Evolutionary conservation across 30 jellyfish, hydroid and myxozoan genomes (phyloP).

Genomic region (Aurelia sp.): DNA sequence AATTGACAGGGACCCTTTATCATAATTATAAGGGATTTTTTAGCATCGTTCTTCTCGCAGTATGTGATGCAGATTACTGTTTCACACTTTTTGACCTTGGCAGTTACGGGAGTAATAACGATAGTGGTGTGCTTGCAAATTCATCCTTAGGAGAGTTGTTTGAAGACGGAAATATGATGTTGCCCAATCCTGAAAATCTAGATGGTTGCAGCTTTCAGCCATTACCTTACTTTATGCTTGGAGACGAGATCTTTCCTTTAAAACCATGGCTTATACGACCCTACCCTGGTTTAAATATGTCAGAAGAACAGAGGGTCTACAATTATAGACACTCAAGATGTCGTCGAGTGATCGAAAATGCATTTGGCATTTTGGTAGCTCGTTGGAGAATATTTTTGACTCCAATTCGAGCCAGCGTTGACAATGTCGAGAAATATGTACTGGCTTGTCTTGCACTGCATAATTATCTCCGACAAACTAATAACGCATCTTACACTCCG

Average conservation of each 20-base stretch:
- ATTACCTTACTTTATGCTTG: constrained; percentile 19
- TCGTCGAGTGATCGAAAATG: constrained; percentile 39
- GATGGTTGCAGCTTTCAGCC: constrained; percentile 11
- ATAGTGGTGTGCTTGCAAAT: constrained; percentile 32
- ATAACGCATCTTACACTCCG: constrained; percentile 34
- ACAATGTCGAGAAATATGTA: constrained; percentile 20
- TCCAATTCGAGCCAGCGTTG: constrained; percentile 38
- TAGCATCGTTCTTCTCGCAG: constrained; percentile 57
- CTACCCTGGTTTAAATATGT: constrained; percentile 5
- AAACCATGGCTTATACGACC: constrained; percentile 60
- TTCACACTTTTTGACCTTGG: constrained; percentile 35
- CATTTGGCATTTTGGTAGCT: constrained; percentile 47
- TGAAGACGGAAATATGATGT: not conserved
- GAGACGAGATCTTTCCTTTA: constrained; percentile 47
- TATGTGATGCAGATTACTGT: constrained; percentile 60
- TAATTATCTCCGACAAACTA: constrained; percentile 31
- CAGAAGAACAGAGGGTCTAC: constrained; percentile 6
- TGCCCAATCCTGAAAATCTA: not conserved
- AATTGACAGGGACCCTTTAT: constrained; percentile 15
- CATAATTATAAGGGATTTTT: constrained; percentile 46
- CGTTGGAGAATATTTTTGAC: not conserved
- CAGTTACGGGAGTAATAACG: constrained; percentile 61
- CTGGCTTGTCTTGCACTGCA: constrained; percentile 31
- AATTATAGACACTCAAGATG: not conserved
- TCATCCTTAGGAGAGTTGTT: constrained; percentile 33